A percentile compares a stretch with the other conserved stretches of the same genome.
Evolutionary conservation across 1,140 invertebrate species (phyloP).

Genomic region (Telenomus remus): DNA sequence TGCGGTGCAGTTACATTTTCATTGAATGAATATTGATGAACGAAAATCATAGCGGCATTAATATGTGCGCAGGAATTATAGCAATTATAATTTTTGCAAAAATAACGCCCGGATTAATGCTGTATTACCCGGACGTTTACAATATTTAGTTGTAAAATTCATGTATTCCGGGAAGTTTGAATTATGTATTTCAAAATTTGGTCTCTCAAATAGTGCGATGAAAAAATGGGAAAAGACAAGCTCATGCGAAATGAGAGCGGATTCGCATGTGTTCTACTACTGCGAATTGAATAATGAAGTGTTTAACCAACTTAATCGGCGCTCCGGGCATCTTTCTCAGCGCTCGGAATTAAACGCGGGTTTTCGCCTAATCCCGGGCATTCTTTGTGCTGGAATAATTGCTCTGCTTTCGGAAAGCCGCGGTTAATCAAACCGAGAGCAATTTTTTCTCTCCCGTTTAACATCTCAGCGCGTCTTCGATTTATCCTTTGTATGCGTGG

Average conservation of each 20-base stretch:
- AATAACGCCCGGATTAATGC: conserved; percentile 7
- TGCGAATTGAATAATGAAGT: conserved; percentile 29
- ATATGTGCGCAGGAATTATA: conserved; percentile 1
- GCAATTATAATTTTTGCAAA: conserved; percentile 5
- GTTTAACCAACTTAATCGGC: conserved; percentile 34
- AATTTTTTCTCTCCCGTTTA: conserved; percentile 14
- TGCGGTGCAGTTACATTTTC: conserved; percentile 25
- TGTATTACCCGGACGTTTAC: too few species aligned
- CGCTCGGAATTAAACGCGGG: conserved; percentile 15
- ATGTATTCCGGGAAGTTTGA: too few species aligned
- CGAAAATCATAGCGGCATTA: conserved; percentile 18
- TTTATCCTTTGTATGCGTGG: conserved; percentile 1
- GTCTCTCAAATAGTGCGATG: too few species aligned
- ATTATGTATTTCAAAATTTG: too few species aligned
- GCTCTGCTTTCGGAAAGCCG: conserved; percentile 19
- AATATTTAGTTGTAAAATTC: too few species aligned
- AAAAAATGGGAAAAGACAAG: too few species aligned
- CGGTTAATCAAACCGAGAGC: conserved; percentile 22
- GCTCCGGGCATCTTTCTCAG: conserved; percentile 8
- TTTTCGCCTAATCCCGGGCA: conserved; percentile 32
- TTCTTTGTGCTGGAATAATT: conserved; percentile 21
- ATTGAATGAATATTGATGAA: conserved; percentile 53
- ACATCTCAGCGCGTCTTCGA: conserved; percentile 11
- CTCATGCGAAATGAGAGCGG: too few species aligned
- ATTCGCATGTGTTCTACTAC: too few species aligned